Conservation (phyloP, 2,888 invertebrate species). For the Hymenopus coronatus region DNA sequence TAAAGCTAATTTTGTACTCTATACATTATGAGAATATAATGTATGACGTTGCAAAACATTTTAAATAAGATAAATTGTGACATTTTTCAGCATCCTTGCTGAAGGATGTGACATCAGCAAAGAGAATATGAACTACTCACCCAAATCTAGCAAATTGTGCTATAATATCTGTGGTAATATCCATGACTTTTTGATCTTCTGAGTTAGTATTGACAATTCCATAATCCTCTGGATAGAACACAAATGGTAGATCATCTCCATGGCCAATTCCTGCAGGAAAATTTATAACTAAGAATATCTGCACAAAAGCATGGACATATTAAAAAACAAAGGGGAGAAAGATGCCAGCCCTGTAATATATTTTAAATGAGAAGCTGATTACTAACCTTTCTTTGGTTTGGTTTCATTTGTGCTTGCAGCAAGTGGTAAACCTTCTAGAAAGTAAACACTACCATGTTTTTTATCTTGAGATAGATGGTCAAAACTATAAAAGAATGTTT, state of each 20-base stretch:
- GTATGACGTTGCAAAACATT: too few relatives aligned
- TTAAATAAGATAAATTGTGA: too few relatives aligned
- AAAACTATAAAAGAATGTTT: constrained; percentile 71
- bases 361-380: constrained; percentile 10
- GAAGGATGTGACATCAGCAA: too few relatives aligned
- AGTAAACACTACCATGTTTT: constrained; percentile 54
- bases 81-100: too few relatives aligned
- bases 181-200: constrained; percentile 63
- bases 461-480: constrained; percentile 65
- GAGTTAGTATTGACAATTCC: constrained; percentile 42
- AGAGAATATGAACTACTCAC: constrained; percentile 38
- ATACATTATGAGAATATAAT: too few relatives aligned
- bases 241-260: constrained; percentile 69
- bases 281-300: background rate
- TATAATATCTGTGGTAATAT: constrained; percentile 63
- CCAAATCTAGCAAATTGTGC: constrained; percentile 63
- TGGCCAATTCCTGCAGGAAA: constrained; percentile 54
- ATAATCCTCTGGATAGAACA: constrained; percentile 64
- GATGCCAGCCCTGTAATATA: background rate
- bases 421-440: constrained; percentile 64
- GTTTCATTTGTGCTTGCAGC: constrained; percentile 42
- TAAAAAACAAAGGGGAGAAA: background rate
- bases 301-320: background rate
- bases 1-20: too few relatives aligned
- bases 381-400: background rate